These are phyloP conservation scores for Anguilla megastoma DNA, from an alignment of 2,797 vertebrate species.

Conservation along the genomic window DNA sequence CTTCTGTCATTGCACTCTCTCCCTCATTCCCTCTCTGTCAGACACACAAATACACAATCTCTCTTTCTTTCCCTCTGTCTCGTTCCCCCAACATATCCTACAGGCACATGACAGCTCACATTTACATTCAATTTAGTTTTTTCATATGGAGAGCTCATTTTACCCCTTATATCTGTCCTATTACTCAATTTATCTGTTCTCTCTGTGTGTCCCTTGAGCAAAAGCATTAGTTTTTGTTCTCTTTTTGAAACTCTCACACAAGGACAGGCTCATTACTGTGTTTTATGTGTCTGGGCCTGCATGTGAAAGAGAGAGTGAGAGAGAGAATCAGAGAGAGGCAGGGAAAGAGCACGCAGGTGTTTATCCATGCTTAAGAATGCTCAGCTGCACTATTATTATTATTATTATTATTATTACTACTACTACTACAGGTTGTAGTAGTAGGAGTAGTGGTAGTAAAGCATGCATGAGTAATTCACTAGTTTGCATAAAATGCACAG, in stretches of 20 bases:
- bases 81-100: not conserved
- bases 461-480: not conserved
- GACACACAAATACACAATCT: not conserved
- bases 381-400: not conserved
- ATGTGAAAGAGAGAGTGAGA: not conserved
- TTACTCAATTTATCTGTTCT: conserved; percentile 7
- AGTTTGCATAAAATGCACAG: not conserved
- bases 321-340: not conserved
- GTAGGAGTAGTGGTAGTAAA: not conserved
- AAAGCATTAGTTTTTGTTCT: not conserved
- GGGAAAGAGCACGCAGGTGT: not conserved
- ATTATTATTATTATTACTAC: not conserved
- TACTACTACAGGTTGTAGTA: not conserved
- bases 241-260: not conserved
- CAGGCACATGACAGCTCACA: not conserved
- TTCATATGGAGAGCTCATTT: not conserved
- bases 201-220: not conserved
- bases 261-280: conserved; percentile 19
- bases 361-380: not conserved
- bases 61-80: not conserved
- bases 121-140: conserved; percentile 7
- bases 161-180: not conserved
- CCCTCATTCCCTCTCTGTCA: not conserved
- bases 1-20: not conserved
- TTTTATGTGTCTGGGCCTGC: not conserved